Base-by-base conservation (phyloP, 2,888 invertebrate species). In the Synanthedon formicaeformis region DNA sequence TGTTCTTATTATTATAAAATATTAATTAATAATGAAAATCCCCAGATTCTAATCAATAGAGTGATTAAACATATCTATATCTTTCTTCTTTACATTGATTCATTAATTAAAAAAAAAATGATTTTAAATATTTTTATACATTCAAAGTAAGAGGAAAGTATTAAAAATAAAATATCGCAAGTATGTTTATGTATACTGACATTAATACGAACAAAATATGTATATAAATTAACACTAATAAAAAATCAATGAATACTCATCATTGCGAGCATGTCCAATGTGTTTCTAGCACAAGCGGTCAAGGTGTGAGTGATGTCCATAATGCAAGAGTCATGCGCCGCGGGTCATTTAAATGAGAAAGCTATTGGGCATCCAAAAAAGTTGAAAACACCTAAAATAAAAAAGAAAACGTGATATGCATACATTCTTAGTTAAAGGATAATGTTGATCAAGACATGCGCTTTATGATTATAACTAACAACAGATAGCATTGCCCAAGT, bases 331-430 rank as follows among this genome's bases (percentile, higher is more conserved):
- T 74, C 85, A 84, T 84, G 84, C 79, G 76, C 75, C 75, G 69
- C 69, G 71, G 71, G 75, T 87, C 87, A 88, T 86, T 88, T 88
- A 81, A 87, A 86, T 69, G 88, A 87, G 87, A 88, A 88, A 79
- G 80, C 86, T 76, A 88, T 86, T 76, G 88, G 88, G 83, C 88
- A 88, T 73, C 88, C 88, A 76, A 88, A 88, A 86, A 88, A 88
- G 81, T 82, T 88, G 87, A 88, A 88, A 76, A 88, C 87, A 88
- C 88, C 88, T 87, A 86, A 88, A 88, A 86, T 81, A 81, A 84
- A 83, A 82, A 73, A 81, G 78, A 82, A 84, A 82, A 78, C 62
- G 81, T 84, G 85, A 85, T 84, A 84, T 84, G 79, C 78, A 81
- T 75, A 65, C 71, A 62, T 45, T n/a, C 11, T 45, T 45, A 45